These are phyloP conservation scores for Parauchenoglanis punctatus DNA, from an alignment of 2,797 vertebrate genomes.

Conservation along the genomic window DNA sequence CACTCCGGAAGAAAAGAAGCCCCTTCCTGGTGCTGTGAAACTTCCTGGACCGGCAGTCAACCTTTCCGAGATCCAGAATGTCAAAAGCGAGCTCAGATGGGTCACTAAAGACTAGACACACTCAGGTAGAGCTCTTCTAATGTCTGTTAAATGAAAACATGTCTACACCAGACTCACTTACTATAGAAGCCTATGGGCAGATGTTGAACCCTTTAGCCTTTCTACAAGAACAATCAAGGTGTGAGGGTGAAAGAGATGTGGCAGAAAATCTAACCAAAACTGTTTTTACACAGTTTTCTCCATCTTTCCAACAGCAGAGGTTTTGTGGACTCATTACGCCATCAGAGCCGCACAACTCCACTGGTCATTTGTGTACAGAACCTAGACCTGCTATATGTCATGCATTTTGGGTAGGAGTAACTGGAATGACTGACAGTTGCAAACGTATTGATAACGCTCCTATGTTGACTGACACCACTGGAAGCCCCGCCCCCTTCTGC, in stretches of 20 bases:
- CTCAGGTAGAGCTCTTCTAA: constrained; percentile 49
- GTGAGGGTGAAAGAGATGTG: not conserved
- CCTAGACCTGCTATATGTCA: not conserved
- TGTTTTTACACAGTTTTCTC: not conserved
- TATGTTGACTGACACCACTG: not conserved
- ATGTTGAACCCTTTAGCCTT: not conserved
- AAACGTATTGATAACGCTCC: not conserved
- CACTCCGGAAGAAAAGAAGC: constrained; percentile 86
- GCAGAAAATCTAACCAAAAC: not conserved
- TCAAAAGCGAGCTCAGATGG: constrained; percentile 93
- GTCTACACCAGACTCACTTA: not conserved
- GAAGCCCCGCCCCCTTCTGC: not conserved
- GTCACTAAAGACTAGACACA: constrained; percentile 88
- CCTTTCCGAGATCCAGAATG: constrained; percentile 93
- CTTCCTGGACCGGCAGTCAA: constrained; percentile 90
- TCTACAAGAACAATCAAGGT: not conserved
- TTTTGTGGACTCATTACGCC: not conserved
- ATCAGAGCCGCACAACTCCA: not conserved
- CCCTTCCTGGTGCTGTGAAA: constrained; percentile 86
- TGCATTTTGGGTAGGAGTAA: too few species aligned
- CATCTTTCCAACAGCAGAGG: not conserved
- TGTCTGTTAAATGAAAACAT: not conserved
- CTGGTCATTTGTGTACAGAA: not conserved
- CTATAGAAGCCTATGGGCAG: not conserved
- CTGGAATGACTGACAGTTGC: not conserved